Percentiles rank a stretch among this genome's conserved stretches.
phyloP scores from a whole-genome alignment of 2,888 invertebrate species.

The Drosophila borealis region DNA sequence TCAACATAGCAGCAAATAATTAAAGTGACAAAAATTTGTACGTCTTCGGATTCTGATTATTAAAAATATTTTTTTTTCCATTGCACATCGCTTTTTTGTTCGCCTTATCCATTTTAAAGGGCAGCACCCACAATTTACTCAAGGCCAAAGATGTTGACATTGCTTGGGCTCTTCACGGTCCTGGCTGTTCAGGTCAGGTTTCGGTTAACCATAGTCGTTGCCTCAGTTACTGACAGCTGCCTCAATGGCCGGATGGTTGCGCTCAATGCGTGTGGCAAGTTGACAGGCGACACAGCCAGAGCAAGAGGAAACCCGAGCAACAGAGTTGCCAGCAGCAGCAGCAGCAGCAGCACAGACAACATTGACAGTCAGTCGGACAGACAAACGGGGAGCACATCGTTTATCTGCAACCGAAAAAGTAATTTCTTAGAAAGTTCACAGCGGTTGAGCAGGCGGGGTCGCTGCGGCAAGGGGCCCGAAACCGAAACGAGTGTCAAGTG shows the following conservation, averaged over 20 bases:
- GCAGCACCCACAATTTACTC: slow-evolving; percentile 42
- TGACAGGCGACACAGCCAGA: slow-evolving; percentile 41
- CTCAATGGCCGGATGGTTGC: slow-evolving; percentile 43
- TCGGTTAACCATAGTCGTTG: slow-evolving; percentile 18
- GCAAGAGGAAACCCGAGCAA: not conserved
- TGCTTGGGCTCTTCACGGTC: slow-evolving; percentile 29
- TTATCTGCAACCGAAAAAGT: slow-evolving; percentile 69
- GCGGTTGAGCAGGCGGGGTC: slow-evolving; percentile 41
- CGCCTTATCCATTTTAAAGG: slow-evolving; percentile 40
- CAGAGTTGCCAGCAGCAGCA: slow-evolving; percentile 13
- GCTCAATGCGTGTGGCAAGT: slow-evolving; percentile 42
- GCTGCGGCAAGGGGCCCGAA: slow-evolving; percentile 17
- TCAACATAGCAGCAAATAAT: slow-evolving; percentile 44
- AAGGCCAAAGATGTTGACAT: slow-evolving; percentile 65
- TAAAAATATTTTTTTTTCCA: slow-evolving; percentile 27
- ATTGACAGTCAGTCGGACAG: slow-evolving; percentile 4
- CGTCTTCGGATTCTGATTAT: slow-evolving; percentile 39
- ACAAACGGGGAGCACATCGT: slow-evolving; percentile 25
- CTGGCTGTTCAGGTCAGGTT: slow-evolving; percentile 42
- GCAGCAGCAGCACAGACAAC: slow-evolving; percentile 3
- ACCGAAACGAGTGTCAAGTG: slow-evolving; percentile 73
- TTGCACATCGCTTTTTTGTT: slow-evolving; percentile 49
- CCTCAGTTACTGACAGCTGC: slow-evolving; percentile 49
- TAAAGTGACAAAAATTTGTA: slow-evolving; percentile 40
- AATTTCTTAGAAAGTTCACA: slow-evolving; percentile 72